phyloP scores from a whole-genome alignment of 2,888 invertebrate genomes.

The Yponomeuta sedellus region DNA sequence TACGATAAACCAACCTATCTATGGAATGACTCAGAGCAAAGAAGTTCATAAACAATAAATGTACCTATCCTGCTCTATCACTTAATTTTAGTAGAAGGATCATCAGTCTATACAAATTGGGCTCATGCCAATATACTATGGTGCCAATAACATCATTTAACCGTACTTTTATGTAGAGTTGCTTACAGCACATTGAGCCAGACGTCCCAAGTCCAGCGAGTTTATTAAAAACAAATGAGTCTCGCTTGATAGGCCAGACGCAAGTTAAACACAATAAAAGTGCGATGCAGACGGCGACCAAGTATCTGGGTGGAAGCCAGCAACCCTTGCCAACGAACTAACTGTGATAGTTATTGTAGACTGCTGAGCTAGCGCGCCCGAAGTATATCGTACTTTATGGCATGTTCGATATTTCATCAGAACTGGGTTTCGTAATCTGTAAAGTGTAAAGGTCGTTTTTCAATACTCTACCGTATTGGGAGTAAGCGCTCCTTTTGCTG shows the following conservation, averaged over 20 bases:
- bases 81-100: slow-evolving; percentile 36
- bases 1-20: slow-evolving; percentile 31
- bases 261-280: slow-evolving; percentile 31
- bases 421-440: slow-evolving; percentile 18
- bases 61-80: slow-evolving; percentile 28
- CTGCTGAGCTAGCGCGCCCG: slow-evolving; percentile 14
- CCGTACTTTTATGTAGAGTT: slow-evolving; percentile 36
- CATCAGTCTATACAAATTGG: slow-evolving; percentile 44
- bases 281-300: slow-evolving; percentile 36
- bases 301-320: slow-evolving; percentile 38
- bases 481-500: slow-evolving; percentile 32
- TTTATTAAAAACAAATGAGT: slow-evolving; percentile 24
- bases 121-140: slow-evolving; percentile 43
- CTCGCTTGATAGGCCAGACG: slow-evolving; percentile 22
- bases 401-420: slow-evolving; percentile 10
- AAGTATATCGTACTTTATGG: slow-evolving; percentile 1
- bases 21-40: slow-evolving; percentile 29
- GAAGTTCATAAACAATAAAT: slow-evolving; percentile 36
- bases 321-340: slow-evolving; percentile 36
- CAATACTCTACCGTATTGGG: slow-evolving; percentile 33
- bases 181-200: slow-evolving; percentile 23
- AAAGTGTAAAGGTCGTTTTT: slow-evolving; percentile 17
- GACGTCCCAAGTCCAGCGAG: slow-evolving; percentile 20
- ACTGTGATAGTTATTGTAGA: slow-evolving; percentile 32
- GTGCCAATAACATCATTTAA: slow-evolving; percentile 46